A percentile compares a stretch with the other conserved stretches of the same genome.
Evolutionary conservation across 1,140 invertebrate species (phyloP).

Genomic region (Solenopsis fugax): DNA sequence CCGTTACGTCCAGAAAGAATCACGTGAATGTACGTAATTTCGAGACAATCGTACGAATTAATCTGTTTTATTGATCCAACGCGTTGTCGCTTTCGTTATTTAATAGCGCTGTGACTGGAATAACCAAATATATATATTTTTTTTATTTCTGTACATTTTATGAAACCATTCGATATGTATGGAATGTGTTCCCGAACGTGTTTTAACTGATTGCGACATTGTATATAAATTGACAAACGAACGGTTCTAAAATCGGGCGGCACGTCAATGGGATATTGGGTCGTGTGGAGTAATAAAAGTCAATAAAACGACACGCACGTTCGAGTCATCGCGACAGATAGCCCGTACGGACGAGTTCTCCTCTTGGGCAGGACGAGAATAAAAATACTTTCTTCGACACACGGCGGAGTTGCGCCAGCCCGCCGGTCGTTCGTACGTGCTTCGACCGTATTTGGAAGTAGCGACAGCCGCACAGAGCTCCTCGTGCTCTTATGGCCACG

Average conservation of each 20-base stretch:
- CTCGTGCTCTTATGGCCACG: constrained; percentile 32
- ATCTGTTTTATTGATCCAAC: not conserved
- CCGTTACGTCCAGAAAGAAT: constrained; percentile 79
- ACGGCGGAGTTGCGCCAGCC: constrained; percentile 72
- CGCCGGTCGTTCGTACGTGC: constrained; percentile 56
- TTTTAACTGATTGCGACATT: not conserved
- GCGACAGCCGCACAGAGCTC: constrained; percentile 57
- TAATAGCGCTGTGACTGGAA: not conserved
- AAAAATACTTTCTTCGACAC: constrained; percentile 78
- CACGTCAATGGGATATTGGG: constrained; percentile 18
- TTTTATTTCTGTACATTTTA: not conserved
- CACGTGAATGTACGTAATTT: constrained; percentile 80
- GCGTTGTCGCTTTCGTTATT: not conserved
- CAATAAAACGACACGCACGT: constrained; percentile 51
- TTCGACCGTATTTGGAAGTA: constrained; percentile 78
- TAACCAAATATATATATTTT: not conserved
- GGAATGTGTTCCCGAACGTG: not conserved
- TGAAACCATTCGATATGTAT: not conserved
- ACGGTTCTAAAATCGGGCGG: constrained; percentile 11
- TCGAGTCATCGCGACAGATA: constrained; percentile 36
- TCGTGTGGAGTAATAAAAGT: constrained; percentile 34
- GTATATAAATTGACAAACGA: constrained; percentile 21
- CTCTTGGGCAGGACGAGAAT: constrained; percentile 66
- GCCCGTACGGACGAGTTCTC: constrained; percentile 36
- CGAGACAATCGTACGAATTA: not conserved